Evolutionary conservation across 2,113 vertebrate species (phyloP), one percentile per base, ranked within the genome.

Genomic region (Barnardius zonarius): DNA sequence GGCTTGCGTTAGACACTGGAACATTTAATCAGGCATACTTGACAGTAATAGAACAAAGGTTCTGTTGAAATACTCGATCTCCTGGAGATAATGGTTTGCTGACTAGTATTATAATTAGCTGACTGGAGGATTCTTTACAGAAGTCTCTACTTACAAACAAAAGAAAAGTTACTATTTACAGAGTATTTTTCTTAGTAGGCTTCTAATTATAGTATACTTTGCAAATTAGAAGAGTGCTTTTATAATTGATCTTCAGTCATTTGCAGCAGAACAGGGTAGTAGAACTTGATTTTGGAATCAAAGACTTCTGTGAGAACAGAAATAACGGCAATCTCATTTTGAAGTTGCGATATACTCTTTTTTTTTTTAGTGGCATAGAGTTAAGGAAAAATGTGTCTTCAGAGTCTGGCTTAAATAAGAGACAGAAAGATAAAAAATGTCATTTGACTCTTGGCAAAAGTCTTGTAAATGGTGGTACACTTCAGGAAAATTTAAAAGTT

Each of bases 31-130:
- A 78, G 61, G 43, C 24, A 22, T 75, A 37, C 23, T 86, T 92
- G 52, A 61, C 52, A 67, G 57, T 44, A 67, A 48, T 27, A 86
- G 75, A 70, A 77, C 54, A 35, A 48, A 83, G 55, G 31, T 81
- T 93, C 61, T 88, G 25, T 90, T 81, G 93, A 81, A 95, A 78
- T 55, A 91, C 46, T 57, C 43, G 57, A 52, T 90, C 64, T 93
- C 43, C 83, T 86, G 52, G 61, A 96, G 72, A 64, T 84, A 93
- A 88, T 92, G 39, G 43, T 61, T 90, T 88, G 72, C 75, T 83
- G 64, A 88, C 64, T 51, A 77, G 35, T 81, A 30, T 37, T 90
- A 15, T 78, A 86, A 64, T 90, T 92, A 95, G 27, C 33, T 94
- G 79, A 27, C 80, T 84, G 62, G 19, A 86, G 68, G 33, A 92